Conservation (phyloP, 2,888 invertebrate species). For the Stictocephala bisonia region DNA sequence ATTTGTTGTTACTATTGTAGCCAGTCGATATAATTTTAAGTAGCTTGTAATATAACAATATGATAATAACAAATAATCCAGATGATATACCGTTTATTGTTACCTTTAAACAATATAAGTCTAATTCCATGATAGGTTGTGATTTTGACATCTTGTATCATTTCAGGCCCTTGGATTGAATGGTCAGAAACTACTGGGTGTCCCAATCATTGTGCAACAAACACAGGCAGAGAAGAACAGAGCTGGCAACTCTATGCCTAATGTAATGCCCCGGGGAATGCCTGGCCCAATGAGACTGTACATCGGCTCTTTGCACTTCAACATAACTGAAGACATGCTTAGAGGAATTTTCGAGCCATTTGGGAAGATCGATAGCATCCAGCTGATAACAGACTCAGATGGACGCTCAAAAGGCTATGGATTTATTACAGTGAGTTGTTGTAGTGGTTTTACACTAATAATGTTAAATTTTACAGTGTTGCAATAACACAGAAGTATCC, state of each 20-base stretch:
- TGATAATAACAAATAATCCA: too few relatives aligned
- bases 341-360: slow-evolving; percentile 98
- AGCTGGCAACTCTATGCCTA: slow-evolving; percentile 86
- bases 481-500: too few relatives aligned
- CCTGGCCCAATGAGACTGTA: slow-evolving; percentile 96
- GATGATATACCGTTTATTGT: too few relatives aligned
- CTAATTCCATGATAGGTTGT: too few relatives aligned
- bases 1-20: too few relatives aligned
- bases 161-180: slow-evolving; percentile 92
- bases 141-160: too few relatives aligned
- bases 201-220: slow-evolving; percentile 98
- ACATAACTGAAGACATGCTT: slow-evolving; percentile 99
- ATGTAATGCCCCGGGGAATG: slow-evolving; percentile 86
- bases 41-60: too few relatives aligned
- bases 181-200: slow-evolving; percentile 93
- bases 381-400: slow-evolving; percentile 95
- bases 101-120: too few relatives aligned
- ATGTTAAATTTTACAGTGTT: too few relatives aligned
- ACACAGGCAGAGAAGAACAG: slow-evolving; percentile 97
- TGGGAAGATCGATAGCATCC: slow-evolving; percentile 95
- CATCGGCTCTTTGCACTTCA: slow-evolving; percentile 97
- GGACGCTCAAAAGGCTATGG: slow-evolving; percentile 97
- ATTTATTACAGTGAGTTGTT: slow-evolving; percentile 88
- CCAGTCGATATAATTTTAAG: too few relatives aligned
- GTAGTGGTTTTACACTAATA: too few relatives aligned